Evolutionary conservation across 2,797 vertebrate genomes (phyloP), one percentile per base, ranked within the genome.

Genomic region (Semotilus atromaculatus): DNA sequence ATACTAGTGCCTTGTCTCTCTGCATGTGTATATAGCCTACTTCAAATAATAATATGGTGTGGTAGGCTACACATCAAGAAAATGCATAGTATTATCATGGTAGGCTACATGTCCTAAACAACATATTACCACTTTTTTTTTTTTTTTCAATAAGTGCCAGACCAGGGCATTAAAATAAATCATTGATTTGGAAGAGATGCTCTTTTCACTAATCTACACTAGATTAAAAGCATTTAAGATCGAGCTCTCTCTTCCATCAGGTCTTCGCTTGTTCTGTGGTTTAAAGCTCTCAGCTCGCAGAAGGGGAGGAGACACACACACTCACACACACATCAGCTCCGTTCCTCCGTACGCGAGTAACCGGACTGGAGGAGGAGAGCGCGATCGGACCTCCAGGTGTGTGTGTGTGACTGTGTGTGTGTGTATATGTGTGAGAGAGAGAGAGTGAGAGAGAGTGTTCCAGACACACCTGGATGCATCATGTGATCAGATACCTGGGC

Each of bases 401-500:
- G 94, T 88, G 72, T 85, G 53, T 29, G 67, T 73, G 83, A 38
- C 70, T 85, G 79, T 81, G 36, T 36, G 36, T 38, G 36, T 38
- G 53, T 26, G 76, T 62, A 9, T 0, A 2, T 0, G 40, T 8
- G 43, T 1, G 43, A 5, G 14, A 16, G 43, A 45, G 45, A 5
- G 45, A 16, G 45, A 5, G 45, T 1, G 45, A 45, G 43, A 45
- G 43, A 45, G 43, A 14, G 43, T 45, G 90, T 73, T 86, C 86
- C 58, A 72, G 53, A 77, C 92, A 90, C 94, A 96, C 95, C 95
- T 96, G 95, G 93, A 91, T 86, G 81, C n/a, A 93, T 90, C 95
- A 96, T 93, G 94, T 96, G 95, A 95, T 93, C 92, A 86, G 80
- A 85, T 92, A 96, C 94, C 94, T 96, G 95, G 95, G 95, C 94